phyloP scores from a whole-genome alignment of 2,888 invertebrate species.

The Acleris literana region DNA sequence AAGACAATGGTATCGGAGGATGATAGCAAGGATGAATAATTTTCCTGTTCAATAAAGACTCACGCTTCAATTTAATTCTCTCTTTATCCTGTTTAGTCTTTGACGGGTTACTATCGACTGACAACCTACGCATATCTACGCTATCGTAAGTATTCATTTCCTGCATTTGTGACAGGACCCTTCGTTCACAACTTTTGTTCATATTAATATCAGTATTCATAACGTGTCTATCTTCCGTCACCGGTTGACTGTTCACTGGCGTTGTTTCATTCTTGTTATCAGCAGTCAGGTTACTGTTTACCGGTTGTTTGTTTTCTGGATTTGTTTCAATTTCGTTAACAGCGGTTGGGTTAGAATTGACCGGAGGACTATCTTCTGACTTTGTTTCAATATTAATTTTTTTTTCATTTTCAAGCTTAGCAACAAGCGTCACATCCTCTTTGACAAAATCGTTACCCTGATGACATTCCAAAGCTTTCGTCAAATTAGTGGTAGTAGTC shows the following conservation, averaged over 20 bases:
- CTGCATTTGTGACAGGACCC: slow-evolving; percentile 61
- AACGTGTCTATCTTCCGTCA: neutral
- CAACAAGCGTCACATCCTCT: neutral
- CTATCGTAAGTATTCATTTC: slow-evolving; percentile 48
- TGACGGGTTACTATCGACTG: slow-evolving; percentile 38
- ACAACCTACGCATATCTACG: slow-evolving; percentile 34
- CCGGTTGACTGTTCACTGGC: neutral
- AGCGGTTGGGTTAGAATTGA: too few species aligned
- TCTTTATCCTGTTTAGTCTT: slow-evolving; percentile 46
- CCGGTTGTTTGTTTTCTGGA: neutral
- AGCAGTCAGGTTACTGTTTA: too few species aligned
- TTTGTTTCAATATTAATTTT: too few species aligned
- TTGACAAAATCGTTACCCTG: neutral
- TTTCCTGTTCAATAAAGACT: slow-evolving; percentile 62
- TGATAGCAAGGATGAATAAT: slow-evolving; percentile 48
- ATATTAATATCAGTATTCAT: slow-evolving; percentile 21
- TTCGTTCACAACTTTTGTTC: slow-evolving; percentile 41
- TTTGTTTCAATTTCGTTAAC: slow-evolving; percentile 5
- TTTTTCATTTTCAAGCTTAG: neutral
- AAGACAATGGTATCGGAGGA: slow-evolving; percentile 61
- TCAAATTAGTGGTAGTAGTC: slow-evolving; percentile 39
- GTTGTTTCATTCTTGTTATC: slow-evolving; percentile 9
- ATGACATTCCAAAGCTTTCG: neutral
- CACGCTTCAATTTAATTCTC: slow-evolving; percentile 60
- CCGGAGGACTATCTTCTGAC: too few species aligned